Evolutionary conservation across 2,113 vertebrate genomes (phyloP).

Genomic region (Salvator merianae): DNA sequence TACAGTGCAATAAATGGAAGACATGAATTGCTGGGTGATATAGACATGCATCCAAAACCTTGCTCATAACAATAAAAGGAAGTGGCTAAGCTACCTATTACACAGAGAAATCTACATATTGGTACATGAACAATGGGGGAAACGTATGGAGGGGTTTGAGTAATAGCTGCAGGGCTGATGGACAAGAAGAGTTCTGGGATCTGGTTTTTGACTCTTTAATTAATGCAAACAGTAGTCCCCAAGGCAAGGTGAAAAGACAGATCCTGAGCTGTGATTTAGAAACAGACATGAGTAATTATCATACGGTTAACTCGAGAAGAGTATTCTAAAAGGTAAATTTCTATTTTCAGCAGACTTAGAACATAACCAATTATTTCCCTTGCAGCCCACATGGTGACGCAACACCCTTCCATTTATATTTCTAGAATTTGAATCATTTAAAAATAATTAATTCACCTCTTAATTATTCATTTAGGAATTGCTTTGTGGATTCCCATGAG

Average conservation of each 20-base stretch:
- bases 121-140: background rate
- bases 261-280: slow-evolving; percentile 69
- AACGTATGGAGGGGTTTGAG: slow-evolving; percentile 30
- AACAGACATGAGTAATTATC: slow-evolving; percentile 66
- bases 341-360: slow-evolving; percentile 74
- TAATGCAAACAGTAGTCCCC: slow-evolving; percentile 55
- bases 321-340: slow-evolving; percentile 68
- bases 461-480: slow-evolving; percentile 70
- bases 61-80: slow-evolving; percentile 51
- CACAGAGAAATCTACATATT: slow-evolving; percentile 41
- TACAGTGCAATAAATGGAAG: slow-evolving; percentile 60
- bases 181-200: slow-evolving; percentile 38
- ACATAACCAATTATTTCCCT: slow-evolving; percentile 75
- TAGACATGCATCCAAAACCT: slow-evolving; percentile 56
- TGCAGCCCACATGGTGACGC: slow-evolving; percentile 71
- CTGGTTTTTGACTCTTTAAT: slow-evolving; percentile 54
- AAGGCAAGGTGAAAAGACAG: slow-evolving; percentile 59
- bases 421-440: slow-evolving; percentile 65
- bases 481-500: slow-evolving; percentile 66
- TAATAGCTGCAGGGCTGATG: slow-evolving; percentile 17
- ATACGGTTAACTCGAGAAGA: slow-evolving; percentile 60
- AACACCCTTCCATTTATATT: slow-evolving; percentile 67
- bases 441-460: slow-evolving; percentile 67
- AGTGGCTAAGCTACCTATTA: slow-evolving; percentile 48
- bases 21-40: slow-evolving; percentile 64